Evolutionary conservation across 2,113 vertebrate species (phyloP).

Genomic region (Campylomormyrus tamandua): DNA sequence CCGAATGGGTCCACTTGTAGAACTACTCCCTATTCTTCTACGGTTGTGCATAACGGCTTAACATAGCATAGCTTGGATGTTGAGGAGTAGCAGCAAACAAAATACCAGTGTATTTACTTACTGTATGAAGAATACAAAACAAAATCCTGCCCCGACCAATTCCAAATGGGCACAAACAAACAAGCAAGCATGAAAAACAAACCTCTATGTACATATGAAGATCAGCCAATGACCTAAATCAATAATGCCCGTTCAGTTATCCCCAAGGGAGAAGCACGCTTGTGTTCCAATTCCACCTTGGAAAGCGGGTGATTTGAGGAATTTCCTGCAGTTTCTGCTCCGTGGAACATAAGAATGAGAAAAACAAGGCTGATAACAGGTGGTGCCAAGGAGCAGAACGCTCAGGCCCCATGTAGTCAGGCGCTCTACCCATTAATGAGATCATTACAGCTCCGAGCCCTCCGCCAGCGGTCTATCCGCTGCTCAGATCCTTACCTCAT

Average conservation of each 20-base stretch:
- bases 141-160: not conserved
- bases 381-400: not conserved
- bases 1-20: not conserved
- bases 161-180: not conserved
- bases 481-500: not conserved
- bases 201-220: not conserved
- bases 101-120: not conserved
- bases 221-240: not conserved
- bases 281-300: not conserved
- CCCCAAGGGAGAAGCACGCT: not conserved
- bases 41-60: not conserved
- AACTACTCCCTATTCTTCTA: not conserved
- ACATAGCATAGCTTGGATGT: not conserved
- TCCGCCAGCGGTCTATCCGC: not conserved
- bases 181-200: not conserved
- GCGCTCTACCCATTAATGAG: not conserved
- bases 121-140: not conserved
- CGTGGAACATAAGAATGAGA: not conserved
- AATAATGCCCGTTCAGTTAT: not conserved
- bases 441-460: not conserved
- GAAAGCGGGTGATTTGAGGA: not conserved
- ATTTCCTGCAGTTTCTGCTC: not conserved
- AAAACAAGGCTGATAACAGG: not conserved
- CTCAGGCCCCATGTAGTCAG: not conserved
- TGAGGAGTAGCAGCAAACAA: not conserved